Percentiles rank a stretch among this genome's conserved stretches.
Conservation (phyloP, 2,888 invertebrate genomes). For the Phortica okadai region DNA sequence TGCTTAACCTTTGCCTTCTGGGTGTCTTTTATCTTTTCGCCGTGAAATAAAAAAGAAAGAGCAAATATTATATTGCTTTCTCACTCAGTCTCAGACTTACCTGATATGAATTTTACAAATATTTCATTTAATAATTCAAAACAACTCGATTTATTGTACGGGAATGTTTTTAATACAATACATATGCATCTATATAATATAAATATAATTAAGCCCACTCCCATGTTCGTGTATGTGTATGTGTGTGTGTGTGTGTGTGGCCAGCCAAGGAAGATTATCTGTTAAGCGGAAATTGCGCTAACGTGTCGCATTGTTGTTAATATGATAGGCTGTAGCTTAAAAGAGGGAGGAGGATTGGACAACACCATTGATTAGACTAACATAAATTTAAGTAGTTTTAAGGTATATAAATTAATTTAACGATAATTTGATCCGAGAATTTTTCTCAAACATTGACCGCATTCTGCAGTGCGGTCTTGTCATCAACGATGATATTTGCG, state of each 20-base stretch:
- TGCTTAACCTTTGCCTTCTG: too few relatives aligned
- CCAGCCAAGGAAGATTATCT: too few relatives aligned
- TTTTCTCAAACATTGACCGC: constrained; percentile 72
- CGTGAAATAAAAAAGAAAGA: too few relatives aligned
- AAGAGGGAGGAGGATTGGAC: not conserved
- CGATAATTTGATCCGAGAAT: not conserved
- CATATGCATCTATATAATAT: not conserved
- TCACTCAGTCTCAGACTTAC: too few relatives aligned
- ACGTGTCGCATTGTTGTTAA: not conserved
- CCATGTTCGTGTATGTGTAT: not conserved
- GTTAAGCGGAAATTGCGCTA: too few relatives aligned
- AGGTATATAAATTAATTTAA: not conserved
- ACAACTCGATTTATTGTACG: not conserved
- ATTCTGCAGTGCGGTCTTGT: constrained; percentile 73
- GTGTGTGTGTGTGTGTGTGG: not conserved
- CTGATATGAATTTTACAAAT: not conserved
- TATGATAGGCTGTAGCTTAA: not conserved
- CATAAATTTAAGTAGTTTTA: not conserved
- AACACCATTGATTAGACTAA: not conserved
- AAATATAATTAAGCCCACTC: not conserved
- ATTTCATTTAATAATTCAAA: not conserved
- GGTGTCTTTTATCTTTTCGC: too few relatives aligned
- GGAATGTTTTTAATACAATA: constrained; percentile 13
- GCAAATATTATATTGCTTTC: too few relatives aligned
- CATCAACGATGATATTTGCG: constrained; percentile 74